phyloP scores from a whole-genome alignment of 2,797 vertebrate genomes.

The Liparis tanakae region DNA sequence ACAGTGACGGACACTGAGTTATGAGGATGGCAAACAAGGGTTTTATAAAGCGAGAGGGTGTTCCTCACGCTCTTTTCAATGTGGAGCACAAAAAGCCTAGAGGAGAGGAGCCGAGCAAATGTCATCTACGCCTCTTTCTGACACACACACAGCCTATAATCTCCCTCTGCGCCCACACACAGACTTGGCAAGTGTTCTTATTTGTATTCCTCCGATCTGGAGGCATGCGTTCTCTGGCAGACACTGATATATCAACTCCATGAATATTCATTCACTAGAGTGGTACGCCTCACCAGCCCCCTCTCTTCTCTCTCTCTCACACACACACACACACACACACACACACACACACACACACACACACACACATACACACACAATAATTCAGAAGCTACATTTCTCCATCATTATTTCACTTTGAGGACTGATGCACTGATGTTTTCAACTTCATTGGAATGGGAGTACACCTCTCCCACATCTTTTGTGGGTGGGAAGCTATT shows the following conservation, averaged over 20 bases:
- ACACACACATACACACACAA: conserved; percentile 12
- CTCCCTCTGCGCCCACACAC: conserved; percentile 63
- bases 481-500: conserved; percentile 47
- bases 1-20: conserved; percentile 17
- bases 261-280: conserved; percentile 76
- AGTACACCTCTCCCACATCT: conserved; percentile 13
- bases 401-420: conserved; percentile 14
- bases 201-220: conserved; percentile 76
- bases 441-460: conserved; percentile 43
- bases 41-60: conserved; percentile 40
- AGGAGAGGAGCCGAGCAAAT: conserved; percentile 76
- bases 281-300: conserved; percentile 54
- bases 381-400: conserved; percentile 42
- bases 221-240: conserved; percentile 62
- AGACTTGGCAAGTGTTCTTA: conserved; percentile 63
- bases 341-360: not conserved
- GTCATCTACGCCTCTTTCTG: conserved; percentile 64
- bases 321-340: not conserved
- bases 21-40: conserved; percentile 40
- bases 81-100: conserved; percentile 75
- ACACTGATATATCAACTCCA: conserved; percentile 67
- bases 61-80: conserved; percentile 62
- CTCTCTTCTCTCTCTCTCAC: conserved; percentile 30
- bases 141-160: conserved; percentile 58
- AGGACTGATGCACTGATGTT: conserved; percentile 10